A percentile compares a stretch with the other conserved stretches of the same genome.
Evolutionary conservation across 2,113 vertebrate genomes (phyloP).

Genomic region (Ameiurus melas): DNA sequence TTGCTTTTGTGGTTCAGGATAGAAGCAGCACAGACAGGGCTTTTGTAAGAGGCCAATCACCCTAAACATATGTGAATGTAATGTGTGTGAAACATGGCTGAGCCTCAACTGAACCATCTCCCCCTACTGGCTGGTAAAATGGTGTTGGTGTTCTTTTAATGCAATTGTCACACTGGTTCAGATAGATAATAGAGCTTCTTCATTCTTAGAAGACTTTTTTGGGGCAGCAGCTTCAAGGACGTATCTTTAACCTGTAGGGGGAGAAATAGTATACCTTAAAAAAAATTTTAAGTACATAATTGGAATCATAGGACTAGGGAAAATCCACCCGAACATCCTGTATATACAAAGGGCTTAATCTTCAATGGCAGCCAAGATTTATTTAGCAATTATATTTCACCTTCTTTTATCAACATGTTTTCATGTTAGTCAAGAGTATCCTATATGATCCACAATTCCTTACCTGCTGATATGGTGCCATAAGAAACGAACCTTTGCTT

Average conservation of each 20-base stretch:
- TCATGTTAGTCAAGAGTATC: neutral
- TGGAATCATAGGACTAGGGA: neutral
- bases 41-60: neutral
- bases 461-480: neutral
- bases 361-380: neutral
- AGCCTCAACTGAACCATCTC: constrained; percentile 30
- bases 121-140: constrained; percentile 14
- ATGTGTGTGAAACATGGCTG: constrained; percentile 11
- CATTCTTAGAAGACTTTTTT: neutral
- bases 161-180: neutral
- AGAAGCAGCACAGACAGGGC: neutral
- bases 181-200: neutral
- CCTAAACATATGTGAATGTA: constrained; percentile 7
- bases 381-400: neutral
- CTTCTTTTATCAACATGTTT: neutral
- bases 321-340: neutral
- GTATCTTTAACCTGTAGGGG: neutral
- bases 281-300: neutral
- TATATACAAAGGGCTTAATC: neutral
- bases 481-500: neutral
- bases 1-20: constrained; percentile 2
- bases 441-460: neutral
- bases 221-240: neutral
- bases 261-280: neutral
- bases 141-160: neutral